A percentile compares a stretch with the other conserved stretches of the same genome.
phyloP scores from a whole-genome alignment of 2,888 invertebrate species.

The Clunio marinus region DNA sequence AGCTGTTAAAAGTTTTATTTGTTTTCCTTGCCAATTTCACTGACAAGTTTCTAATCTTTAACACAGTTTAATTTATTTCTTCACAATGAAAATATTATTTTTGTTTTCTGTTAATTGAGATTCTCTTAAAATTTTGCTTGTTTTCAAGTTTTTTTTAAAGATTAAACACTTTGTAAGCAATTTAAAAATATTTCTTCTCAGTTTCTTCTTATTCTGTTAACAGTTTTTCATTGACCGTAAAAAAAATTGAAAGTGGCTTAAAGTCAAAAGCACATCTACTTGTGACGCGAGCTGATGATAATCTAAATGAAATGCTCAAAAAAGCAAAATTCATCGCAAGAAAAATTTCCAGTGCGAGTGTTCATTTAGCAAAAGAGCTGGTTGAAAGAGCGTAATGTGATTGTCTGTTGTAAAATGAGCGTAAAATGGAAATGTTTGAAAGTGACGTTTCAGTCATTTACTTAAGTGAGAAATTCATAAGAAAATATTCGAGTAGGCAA shows the following conservation, averaged over 20 bases:
- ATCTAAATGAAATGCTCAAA: slow-evolving; percentile 25
- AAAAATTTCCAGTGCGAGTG: not conserved
- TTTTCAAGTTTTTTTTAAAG: too few species aligned
- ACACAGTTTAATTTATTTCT: too few species aligned
- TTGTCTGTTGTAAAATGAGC: too few species aligned
- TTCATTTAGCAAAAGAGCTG: not conserved
- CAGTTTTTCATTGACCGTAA: slow-evolving; percentile 23
- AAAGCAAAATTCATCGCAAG: not conserved
- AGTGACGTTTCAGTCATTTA: too few species aligned
- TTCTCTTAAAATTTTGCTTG: not conserved
- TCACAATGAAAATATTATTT: not conserved
- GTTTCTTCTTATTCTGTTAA: slow-evolving; percentile 15
- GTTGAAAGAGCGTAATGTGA: not conserved
- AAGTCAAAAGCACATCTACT: slow-evolving; percentile 7
- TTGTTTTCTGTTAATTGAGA: too few species aligned
- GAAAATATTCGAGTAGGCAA: too few species aligned
- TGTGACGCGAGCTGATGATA: slow-evolving; percentile 23
- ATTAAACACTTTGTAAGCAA: too few species aligned
- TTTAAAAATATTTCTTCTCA: too few species aligned
- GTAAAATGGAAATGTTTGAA: not conserved
- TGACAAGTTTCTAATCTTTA: too few species aligned
- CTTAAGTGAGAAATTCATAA: too few species aligned
- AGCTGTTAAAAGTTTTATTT: too few species aligned
- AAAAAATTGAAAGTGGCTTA: not conserved
- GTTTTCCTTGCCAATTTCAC: too few species aligned